Evolutionary conservation across 2,113 vertebrate species (phyloP).

Genomic region (Drymodes brunneopygia): DNA sequence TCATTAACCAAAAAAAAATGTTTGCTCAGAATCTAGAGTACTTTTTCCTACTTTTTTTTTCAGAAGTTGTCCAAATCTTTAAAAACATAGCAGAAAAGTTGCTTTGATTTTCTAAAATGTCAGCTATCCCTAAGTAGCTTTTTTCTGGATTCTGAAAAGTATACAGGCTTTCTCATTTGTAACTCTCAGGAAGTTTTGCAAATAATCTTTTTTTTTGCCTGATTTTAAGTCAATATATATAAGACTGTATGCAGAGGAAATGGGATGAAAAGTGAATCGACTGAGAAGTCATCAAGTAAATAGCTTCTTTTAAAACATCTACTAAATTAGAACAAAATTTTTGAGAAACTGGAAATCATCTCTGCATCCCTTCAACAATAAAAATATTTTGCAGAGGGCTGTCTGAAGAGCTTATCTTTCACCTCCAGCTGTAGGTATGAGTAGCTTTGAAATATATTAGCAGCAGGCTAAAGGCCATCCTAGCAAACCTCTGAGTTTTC

Average conservation of each 20-base stretch:
- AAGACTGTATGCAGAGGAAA: neutral
- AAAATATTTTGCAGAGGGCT: neutral
- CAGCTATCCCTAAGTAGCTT: neutral
- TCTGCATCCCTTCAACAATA: neutral
- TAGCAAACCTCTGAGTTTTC: neutral
- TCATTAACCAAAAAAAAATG: neutral
- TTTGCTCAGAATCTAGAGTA: neutral
- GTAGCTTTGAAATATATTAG: neutral
- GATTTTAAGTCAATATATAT: constrained; percentile 13
- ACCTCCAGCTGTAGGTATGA: neutral
- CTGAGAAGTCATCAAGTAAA: neutral
- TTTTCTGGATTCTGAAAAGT: neutral
- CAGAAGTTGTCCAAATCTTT: neutral
- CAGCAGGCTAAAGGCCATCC: neutral
- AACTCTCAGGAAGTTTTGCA: neutral
- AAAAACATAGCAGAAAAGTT: neutral
- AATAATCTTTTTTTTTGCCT: neutral
- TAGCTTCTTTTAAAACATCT: neutral
- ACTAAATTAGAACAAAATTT: neutral
- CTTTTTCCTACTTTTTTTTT: neutral
- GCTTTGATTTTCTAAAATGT: constrained; percentile 2
- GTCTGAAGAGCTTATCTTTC: neutral
- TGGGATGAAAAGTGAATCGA: neutral
- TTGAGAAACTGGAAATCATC: neutral
- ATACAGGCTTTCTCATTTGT: neutral